Evolutionary conservation across 2,888 invertebrate genomes (phyloP), one percentile per base, ranked within the genome.

Genomic region (Hipparchia semele): DNA sequence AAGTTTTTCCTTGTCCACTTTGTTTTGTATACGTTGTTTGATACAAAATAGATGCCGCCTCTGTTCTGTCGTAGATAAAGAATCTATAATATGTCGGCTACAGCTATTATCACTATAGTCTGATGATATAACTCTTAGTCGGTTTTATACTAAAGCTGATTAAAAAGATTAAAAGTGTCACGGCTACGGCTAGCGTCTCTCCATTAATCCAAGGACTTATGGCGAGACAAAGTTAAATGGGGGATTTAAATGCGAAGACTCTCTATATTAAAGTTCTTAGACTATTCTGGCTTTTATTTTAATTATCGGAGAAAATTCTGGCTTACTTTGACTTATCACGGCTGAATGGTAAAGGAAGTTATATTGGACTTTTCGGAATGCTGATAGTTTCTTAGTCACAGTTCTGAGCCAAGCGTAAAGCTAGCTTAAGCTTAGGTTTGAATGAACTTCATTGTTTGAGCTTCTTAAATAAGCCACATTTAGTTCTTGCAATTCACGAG

Each of bases 171-270:
- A 68, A 75, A 75, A 75, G 68, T 76, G 74, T 74, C 74, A 71
- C 70, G 73, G 72, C 69, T 74, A 73, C 74, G 60, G 61, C 71
- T 72, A 73, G 70, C 66, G 68, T 74, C 70, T 72, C 70, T 72
- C 75, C 71, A 76, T 77, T 77, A 77, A 75, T 75, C 77, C 73
- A 71, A 51, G 75, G 75, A 71, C 76, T 76, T 75, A 72, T 71
- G 70, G 75, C 64, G 74, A 73, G 74, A 74, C 75, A 75, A 77
- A 75, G 75, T 77, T 76, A 77, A 75, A 76, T 75, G 67, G 73
- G 54, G 73, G 73, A 76, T 75, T 77, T 75, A 73, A 77, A 73
- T 73, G 67, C 73, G 72, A 70, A 77, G 65, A 64, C 70, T 74
- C 60, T 74, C 60, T 74, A 62, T 74, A 72, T 72, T 74, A 72